Evolutionary conservation across 2,888 invertebrate species (phyloP).

Genomic region (Phaonia tiefii): DNA sequence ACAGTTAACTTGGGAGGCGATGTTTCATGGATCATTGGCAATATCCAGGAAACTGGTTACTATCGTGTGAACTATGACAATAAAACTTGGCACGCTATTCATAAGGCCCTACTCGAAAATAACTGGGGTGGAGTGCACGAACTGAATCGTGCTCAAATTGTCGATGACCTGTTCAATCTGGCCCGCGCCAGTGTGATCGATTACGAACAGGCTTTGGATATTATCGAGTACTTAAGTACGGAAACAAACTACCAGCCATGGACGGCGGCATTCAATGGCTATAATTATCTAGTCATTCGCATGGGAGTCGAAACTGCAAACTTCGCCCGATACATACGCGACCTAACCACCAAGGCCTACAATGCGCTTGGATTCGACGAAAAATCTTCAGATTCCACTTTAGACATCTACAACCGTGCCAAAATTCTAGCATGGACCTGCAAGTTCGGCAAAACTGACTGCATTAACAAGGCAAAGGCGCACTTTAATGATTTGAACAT

Average conservation of each 20-base stretch:
- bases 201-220: slow-evolving; percentile 84
- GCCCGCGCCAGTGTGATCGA: slow-evolving; percentile 85
- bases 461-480: slow-evolving; percentile 81
- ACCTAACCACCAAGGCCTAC: slow-evolving; percentile 81
- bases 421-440: slow-evolving; percentile 85
- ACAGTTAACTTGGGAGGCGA: slow-evolving; percentile 14
- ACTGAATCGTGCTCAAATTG: slow-evolving; percentile 88
- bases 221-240: slow-evolving; percentile 85
- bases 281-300: slow-evolving; percentile 77
- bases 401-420: slow-evolving; percentile 83
- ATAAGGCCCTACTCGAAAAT: slow-evolving; percentile 57
- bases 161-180: slow-evolving; percentile 90
- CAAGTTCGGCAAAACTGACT: slow-evolving; percentile 83
- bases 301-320: slow-evolving; percentile 72
- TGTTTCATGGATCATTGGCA: slow-evolving; percentile 75
- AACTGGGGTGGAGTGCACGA: slow-evolving; percentile 82
- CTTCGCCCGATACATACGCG: slow-evolving; percentile 80
- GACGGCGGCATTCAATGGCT: slow-evolving; percentile 84
- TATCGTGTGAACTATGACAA: slow-evolving; percentile 87
- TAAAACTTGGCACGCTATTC: slow-evolving; percentile 83
- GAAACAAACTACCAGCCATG: slow-evolving; percentile 90
- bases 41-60: slow-evolving; percentile 78
- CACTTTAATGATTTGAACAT: slow-evolving; percentile 76
- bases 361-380: slow-evolving; percentile 81
- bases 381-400: slow-evolving; percentile 80